These are phyloP conservation scores for Grammomys surdaster DNA, from an alignment of 2,113 vertebrate species.

Conservation along the genomic window DNA sequence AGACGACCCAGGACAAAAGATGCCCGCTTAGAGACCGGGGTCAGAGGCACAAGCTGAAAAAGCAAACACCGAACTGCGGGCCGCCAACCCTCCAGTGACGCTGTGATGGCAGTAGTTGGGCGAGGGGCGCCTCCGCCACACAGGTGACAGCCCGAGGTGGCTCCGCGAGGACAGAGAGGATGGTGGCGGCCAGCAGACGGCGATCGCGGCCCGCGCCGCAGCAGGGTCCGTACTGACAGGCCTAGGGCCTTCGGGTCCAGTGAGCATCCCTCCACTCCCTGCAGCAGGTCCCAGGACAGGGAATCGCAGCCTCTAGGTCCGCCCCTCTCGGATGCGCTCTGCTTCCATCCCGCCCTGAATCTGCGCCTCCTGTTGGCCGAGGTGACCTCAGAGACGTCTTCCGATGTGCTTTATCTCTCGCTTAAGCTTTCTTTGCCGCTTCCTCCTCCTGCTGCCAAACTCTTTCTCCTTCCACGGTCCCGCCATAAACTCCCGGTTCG, in stretches of 20 bases:
- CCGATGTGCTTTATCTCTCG: neutral
- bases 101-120: neutral
- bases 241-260: neutral
- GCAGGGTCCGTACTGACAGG: neutral
- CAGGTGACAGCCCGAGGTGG: neutral
- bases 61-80: neutral
- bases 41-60: neutral
- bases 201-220: constrained; percentile 87
- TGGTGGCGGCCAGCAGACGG: constrained; percentile 92
- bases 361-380: constrained; percentile 47
- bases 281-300: neutral
- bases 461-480: neutral
- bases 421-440: neutral
- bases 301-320: no score
- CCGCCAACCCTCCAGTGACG: neutral
- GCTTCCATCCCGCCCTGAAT: neutral
- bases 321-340: no score
- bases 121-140: neutral
- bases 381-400: neutral
- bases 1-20: accelerated
- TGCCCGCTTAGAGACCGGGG: accelerated
- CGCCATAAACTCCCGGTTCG: neutral
- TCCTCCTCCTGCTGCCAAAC: neutral
- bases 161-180: neutral
- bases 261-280: no score